Evolutionary conservation across 2,113 vertebrate genomes (phyloP), one percentile per base, ranked within the genome.

Genomic region (Ictidomys tridecemlineatus): DNA sequence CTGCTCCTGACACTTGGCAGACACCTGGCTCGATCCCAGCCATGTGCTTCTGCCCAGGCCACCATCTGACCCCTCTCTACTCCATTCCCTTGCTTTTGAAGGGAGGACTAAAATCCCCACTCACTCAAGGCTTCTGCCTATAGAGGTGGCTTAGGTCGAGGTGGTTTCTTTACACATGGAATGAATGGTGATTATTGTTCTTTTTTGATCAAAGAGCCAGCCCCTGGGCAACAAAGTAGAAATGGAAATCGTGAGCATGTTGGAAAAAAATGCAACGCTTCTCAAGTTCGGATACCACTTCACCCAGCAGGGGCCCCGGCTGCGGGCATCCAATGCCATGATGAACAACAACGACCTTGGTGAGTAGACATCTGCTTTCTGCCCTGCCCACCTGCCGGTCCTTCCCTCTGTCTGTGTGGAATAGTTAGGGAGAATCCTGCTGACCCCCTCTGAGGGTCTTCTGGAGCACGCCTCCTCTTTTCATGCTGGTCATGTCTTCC

Each of bases 311-410:
- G 99, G 99, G 11, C 99, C 99, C 0, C 99, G 99, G 92, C 99
- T 99, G 76, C 99, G 99, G 0, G 99, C 99, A 7, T 99, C 99
- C 92, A 99, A 99, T 0, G 99, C 99, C 73, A 99, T 99, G 99
- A 99, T 99, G 99, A 99, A 96, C 98, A 99, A 99, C 99, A 99
- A 99, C 0, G 99, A 99, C 97, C 98, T 99, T 83, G 99, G 99
- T 99, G 98, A 99, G 99, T 98, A 0, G 24, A 79, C 13, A 10
- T 17, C 2, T 22, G 34, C 58, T 2, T 61, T 74, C 63, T 10
- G 14, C 73, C 61, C 72, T 9, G 18, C 30, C 39, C 26, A 0
- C 32, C 51, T 26, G 11, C 39, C 45, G 12, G 10, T 20, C 80
- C 2, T 30, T 18, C 51, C 37, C 73, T 14, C 22, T 11, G 22